These are phyloP conservation scores for Ceuthmochares aereus DNA, from an alignment of 2,113 vertebrate genomes.

Conservation along the genomic window DNA sequence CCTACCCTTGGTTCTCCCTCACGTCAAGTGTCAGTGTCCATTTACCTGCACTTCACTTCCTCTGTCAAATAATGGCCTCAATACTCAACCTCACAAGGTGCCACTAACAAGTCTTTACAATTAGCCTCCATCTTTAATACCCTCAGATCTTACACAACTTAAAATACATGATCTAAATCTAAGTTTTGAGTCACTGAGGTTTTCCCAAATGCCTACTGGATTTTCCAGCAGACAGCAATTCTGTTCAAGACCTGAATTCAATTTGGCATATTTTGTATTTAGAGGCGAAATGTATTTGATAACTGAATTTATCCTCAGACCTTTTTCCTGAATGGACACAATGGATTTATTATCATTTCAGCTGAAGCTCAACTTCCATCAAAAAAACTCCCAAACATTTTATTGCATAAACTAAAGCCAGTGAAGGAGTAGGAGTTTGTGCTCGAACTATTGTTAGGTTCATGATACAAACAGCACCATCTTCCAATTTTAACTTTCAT, in stretches of 20 bases:
- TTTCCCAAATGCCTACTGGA: neutral
- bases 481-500: neutral
- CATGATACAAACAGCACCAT: neutral
- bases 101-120: neutral
- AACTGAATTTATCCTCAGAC: neutral
- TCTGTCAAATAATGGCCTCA: neutral
- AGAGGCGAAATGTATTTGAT: neutral
- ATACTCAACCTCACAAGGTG: neutral
- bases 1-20: fast-evolving
- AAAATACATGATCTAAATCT: neutral
- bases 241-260: neutral
- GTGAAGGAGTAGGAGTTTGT: neutral
- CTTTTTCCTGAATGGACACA: neutral
- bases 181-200: neutral
- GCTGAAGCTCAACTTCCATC: fast-evolving
- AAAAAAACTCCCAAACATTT: neutral
- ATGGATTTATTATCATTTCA: neutral
- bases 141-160: neutral
- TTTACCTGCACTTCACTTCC: neutral
- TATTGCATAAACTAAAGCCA: neutral
- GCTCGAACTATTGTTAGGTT: neutral
- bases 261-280: neutral
- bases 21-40: neutral
- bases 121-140: neutral
- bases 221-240: too few relatives aligned